These are phyloP conservation scores for Helostoma temminkii DNA, from an alignment of 2,797 vertebrate genomes.

Conservation along the genomic window DNA sequence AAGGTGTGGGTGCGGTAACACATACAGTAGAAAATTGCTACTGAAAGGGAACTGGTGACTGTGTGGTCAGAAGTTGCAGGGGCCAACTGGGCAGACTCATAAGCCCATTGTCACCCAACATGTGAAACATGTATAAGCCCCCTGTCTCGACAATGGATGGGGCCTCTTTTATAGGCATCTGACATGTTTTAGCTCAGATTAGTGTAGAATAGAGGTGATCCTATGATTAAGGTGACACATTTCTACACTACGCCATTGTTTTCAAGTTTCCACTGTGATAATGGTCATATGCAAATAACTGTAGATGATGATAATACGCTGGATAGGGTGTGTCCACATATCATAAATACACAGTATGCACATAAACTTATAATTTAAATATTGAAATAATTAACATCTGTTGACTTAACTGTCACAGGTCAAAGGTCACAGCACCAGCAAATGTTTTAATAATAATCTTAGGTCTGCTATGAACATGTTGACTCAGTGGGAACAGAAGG, in stretches of 20 bases:
- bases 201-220: conserved; percentile 82
- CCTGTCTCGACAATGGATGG: conserved; percentile 65
- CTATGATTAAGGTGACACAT: conserved; percentile 72
- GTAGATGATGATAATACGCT: conserved; percentile 18
- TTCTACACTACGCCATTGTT: conserved; percentile 51
- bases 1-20: conserved; percentile 24
- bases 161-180: conserved; percentile 62
- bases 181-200: conserved; percentile 78
- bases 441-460: conserved; percentile 4
- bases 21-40: conserved; percentile 3
- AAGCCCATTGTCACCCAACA: conserved; percentile 76
- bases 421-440: conserved; percentile 13
- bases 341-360: neutral
- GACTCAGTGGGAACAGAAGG: neutral
- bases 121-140: conserved; percentile 79
- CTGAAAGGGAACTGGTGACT: conserved; percentile 47
- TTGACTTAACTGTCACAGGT: conserved; percentile 5
- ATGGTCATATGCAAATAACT: conserved; percentile 50
- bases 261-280: conserved; percentile 23
- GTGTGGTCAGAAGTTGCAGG: conserved; percentile 54
- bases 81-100: conserved; percentile 57
- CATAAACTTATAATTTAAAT: neutral
- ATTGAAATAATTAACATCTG: neutral
- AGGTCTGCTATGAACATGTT: neutral
- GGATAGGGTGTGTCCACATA: neutral